Percentiles rank a stretch among this genome's conserved stretches.
Evolutionary conservation across 2,113 vertebrate species (phyloP).

Genomic region (Psephotus haematonotus): DNA sequence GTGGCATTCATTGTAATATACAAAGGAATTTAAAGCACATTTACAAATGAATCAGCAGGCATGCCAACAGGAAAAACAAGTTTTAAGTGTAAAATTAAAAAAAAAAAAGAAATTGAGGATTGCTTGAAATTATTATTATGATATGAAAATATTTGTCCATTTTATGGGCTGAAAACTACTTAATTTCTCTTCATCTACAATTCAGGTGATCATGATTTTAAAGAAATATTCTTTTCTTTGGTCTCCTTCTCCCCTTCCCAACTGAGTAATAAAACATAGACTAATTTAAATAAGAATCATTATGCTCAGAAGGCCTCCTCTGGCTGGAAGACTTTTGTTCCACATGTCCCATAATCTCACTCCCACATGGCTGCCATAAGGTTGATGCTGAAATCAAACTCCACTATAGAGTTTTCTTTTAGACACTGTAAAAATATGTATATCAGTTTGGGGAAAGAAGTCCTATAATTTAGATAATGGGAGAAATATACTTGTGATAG

Average conservation of each 20-base stretch:
- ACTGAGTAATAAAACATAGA: slow-evolving; percentile 70
- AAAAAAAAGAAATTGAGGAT: background rate
- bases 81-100: slow-evolving; percentile 28
- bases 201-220: slow-evolving; percentile 57
- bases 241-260: slow-evolving; percentile 56
- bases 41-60: slow-evolving; percentile 66
- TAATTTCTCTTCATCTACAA: slow-evolving; percentile 51
- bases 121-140: slow-evolving; percentile 12
- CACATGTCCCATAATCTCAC: slow-evolving; percentile 63
- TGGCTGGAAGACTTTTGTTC: slow-evolving; percentile 68
- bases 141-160: slow-evolving; percentile 60
- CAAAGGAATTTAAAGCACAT: slow-evolving; percentile 72
- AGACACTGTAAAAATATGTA: slow-evolving; percentile 51
- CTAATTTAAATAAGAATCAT: slow-evolving; percentile 74
- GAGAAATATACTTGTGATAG: slow-evolving; percentile 46
- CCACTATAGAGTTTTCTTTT: slow-evolving; percentile 41
- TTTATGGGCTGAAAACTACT: slow-evolving; percentile 35
- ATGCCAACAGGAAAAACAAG: slow-evolving; percentile 59
- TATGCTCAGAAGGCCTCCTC: slow-evolving; percentile 70
- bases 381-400: slow-evolving; percentile 59
- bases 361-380: slow-evolving; percentile 56
- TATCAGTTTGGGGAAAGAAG: slow-evolving; percentile 14
- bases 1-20: slow-evolving; percentile 69
- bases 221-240: slow-evolving; percentile 42
- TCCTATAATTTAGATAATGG: slow-evolving; percentile 10